Evolutionary conservation across 2,888 invertebrate genomes (phyloP), one percentile per base, ranked within the genome.

Genomic region (Epistrophe grossulariae): DNA sequence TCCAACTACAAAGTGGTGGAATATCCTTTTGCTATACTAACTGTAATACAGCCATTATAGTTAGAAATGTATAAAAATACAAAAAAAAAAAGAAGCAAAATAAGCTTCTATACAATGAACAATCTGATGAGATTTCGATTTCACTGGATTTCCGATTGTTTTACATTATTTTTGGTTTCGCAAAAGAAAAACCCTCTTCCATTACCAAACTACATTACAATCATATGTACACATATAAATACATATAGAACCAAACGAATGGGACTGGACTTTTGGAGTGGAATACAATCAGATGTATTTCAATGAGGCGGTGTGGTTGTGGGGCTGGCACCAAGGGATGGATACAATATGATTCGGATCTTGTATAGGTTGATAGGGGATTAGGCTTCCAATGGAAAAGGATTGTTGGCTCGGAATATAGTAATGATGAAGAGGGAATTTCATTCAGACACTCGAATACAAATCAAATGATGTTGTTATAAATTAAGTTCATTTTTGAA

Each of bases 51-150:
- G 6, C 10, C n/a, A 4, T 10, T 13, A 11, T 40, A 28, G 15
- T n/a, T n/a, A 17, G 28, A 28, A 35, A 35, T 17, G 31, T 59
- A 35, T 35, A 31, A 57, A 28, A 24, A 55, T 55, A 55, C n/a
- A n/a, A n/a, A n/a, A 31, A 24, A 17, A 35, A 59, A 28, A 45
- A 71, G 59, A n/a, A n/a, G 19, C 28, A 15, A 76, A 79, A 57
- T 45, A 45, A 76, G 76, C 79, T 72, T 17, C 48, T 17, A 35
- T 50, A 84, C 76, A 79, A 84, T 66, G 66, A 79, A 71, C 84
- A 84, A 71, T 76, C 84, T 76, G 71, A 79, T 76, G 76, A 76
- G 84, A 79, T 79, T 84, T 84, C 68, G 64, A 66, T 80, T 84
- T 79, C 57, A 74, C 74, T 74, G 70, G 72, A 76, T 74, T 60